Evolutionary conservation across 2,113 vertebrate species (phyloP), one percentile per base, ranked within the genome.

Genomic region (Brachionichthys hirsutus): DNA sequence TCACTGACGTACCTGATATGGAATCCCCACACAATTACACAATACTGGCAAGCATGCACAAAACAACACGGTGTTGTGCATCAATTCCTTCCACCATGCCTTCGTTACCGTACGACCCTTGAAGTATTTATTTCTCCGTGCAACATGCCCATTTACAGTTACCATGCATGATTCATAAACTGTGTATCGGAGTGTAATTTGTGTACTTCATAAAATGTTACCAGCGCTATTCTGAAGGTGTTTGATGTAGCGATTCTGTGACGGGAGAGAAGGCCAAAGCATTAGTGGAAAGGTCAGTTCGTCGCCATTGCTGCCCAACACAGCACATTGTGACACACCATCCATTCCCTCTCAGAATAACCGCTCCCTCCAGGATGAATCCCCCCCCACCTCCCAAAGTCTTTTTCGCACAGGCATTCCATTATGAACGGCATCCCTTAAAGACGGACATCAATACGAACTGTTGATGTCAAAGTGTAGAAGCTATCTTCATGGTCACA

Each of bases 271-370:
- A 12, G 6, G 12, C 19, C 1, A 15, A 59, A 40, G 58, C 24
- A 67, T 80, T 70, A 71, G 57, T 50, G 55, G 48, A 77, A 77
- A 82, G 81, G 81, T 84, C 78, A 73, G 44, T 54, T 36, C 19
- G 74, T 22, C 70, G 63, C 75, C 35, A 59, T 76, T 70, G 65
- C 73, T 77, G 77, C 70, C 19, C 61, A 63, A 74, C 80, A 9
- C 72, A 69, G 80, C 84, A 82, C 61, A 85, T 79, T 49, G 76
- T 71, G 81, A 84, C 84, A 73, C 54, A 67, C 69, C 78, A 83
- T 85, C 76, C 63, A 75, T 81, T 69, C 50, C 54, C 30, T 59
- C 63, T 76, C 54, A 67, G 73, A 73, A 62, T 77, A 82, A 75
- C 73, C 60, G 57, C 70, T 67, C 78, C 75, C 79, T 38, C 49